Evolutionary conservation across 2,888 invertebrate genomes (phyloP), one percentile per base, ranked within the genome.

Genomic region (Andrena praecox): DNA sequence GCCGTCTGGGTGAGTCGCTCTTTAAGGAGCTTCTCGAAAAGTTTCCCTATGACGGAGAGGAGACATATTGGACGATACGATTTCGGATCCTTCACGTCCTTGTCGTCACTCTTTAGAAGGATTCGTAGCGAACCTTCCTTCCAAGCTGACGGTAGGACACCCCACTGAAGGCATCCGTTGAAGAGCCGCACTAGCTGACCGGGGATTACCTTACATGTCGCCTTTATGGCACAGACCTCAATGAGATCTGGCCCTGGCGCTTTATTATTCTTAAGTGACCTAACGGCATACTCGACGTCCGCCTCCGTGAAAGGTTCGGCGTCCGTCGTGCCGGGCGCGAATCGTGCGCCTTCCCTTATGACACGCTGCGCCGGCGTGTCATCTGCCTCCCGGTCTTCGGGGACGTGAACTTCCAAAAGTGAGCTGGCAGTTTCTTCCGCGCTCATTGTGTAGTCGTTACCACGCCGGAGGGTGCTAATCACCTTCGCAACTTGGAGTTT

Each of bases 131-230:
- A 83, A 29, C 77, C 74, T 20, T 62, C 63, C 35, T 80, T 83
- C 78, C 84, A 81, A 33, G 24, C 12, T 0, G 29, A 50, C 27
- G 84, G 74, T 27, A 82, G 82, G 56, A 72, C 72, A 2, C 72
- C 79, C 50, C 50, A 70, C 7, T 48, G 54, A 52, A 82, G 77
- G 52, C 82, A 82, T 33, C 75, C 71, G 63, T 75, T 72, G 50
- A 64, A 84, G 1, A 76, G 60, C 8, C 67, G 54, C 0, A 71
- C 48, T 2, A 82, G 10, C n/a, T 70, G 59, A 10, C 12, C 59
- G 31, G 29, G 56, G 10, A 75, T 68, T 10, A 29, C 0, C 3
- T 6, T 20, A 0, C 4, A 0, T 0, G 68, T 35, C 0, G 12
- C 35, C 1, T 70, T 70, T 0, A 76, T 5, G 0, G 20, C 62